phyloP scores from a whole-genome alignment of 2,113 vertebrate genomes.

The Elachura formosa region DNA sequence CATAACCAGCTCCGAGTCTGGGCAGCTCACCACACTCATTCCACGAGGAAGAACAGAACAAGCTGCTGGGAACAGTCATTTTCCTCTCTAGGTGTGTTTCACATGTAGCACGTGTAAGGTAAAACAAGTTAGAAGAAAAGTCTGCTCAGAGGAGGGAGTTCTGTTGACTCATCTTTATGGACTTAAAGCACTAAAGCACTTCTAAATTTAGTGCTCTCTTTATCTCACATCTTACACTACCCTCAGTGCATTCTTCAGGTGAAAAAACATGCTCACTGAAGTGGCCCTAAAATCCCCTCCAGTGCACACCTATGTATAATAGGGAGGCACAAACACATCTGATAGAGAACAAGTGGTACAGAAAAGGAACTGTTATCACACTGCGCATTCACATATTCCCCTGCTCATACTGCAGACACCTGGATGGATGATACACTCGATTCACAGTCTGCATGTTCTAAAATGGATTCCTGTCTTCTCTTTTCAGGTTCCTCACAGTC shows the following conservation, averaged over 20 bases:
- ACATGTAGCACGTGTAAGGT: neutral
- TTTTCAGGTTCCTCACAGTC: neutral
- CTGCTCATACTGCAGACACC: neutral
- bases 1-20: neutral
- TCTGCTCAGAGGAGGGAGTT: neutral
- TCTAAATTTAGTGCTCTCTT: neutral
- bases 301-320: neutral
- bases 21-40: neutral
- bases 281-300: neutral
- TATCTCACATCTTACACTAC: neutral
- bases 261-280: neutral
- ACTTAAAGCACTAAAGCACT: neutral
- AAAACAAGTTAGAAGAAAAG: neutral
- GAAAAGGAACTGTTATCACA: neutral
- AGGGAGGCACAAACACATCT: neutral
- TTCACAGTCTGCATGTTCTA: neutral
- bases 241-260: neutral
- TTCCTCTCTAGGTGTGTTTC: neutral
- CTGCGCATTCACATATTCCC: neutral
- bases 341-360: neutral
- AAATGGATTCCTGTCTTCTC: neutral
- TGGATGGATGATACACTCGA: neutral
- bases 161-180: neutral
- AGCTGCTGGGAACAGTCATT: neutral
- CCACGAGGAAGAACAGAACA: neutral